Evolutionary conservation across 64 coral and sea anemone species (phyloP).

Genomic region (Stylophora pistillata): DNA sequence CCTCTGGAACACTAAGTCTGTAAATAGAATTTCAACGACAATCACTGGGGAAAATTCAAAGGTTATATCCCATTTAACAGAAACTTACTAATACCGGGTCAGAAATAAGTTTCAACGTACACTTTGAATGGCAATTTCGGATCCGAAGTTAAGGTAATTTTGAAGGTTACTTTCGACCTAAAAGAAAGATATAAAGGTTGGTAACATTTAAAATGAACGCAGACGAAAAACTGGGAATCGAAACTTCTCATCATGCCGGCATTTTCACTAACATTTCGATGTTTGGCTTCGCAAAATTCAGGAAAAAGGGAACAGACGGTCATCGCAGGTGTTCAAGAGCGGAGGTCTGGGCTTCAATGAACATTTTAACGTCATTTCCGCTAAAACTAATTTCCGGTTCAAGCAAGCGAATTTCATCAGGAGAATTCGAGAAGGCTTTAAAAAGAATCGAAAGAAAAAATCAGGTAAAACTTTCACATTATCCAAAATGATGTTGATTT

Average conservation of each 20-base stretch:
- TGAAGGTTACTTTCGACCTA: slow-evolving; percentile 99
- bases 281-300: not conserved
- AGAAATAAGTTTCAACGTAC: slow-evolving; percentile 51
- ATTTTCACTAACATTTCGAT: slow-evolving; percentile 27
- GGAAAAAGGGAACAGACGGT: slow-evolving; percentile 11
- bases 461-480: too few relatives aligned
- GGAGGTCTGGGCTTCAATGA: not conserved
- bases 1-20: slow-evolving; percentile 96
- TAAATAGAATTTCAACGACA: not conserved
- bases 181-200: not conserved
- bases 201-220: not conserved
- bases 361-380: slow-evolving; percentile 2
- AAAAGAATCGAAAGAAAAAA: too few relatives aligned
- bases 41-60: not conserved
- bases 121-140: slow-evolving; percentile 99
- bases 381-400: not conserved
- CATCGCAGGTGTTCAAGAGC: slow-evolving; percentile 28
- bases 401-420: not conserved
- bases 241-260: not conserved
- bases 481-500: too few relatives aligned
- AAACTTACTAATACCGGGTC: not conserved
- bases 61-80: not conserved
- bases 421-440: too few relatives aligned
- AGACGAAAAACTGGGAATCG: not conserved
- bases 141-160: slow-evolving; percentile 96